Evolutionary conservation across 2,797 vertebrate genomes (phyloP).

Genomic region (Argentina silus): DNA sequence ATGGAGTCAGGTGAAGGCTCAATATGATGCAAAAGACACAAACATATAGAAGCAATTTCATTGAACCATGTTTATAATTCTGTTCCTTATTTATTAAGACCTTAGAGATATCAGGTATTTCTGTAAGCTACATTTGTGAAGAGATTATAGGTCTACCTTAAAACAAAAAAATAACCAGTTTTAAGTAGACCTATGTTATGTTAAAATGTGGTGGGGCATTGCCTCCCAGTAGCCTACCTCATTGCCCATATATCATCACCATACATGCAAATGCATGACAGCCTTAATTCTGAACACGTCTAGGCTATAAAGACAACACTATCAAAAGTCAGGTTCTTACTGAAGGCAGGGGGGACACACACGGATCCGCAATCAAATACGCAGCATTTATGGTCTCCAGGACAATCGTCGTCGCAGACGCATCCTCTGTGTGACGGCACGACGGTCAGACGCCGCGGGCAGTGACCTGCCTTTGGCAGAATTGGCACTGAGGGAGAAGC

Average conservation of each 20-base stretch:
- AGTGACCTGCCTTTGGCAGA: constrained; percentile 59
- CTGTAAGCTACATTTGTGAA: neutral
- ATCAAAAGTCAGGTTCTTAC: constrained; percentile 52
- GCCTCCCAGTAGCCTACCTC: too few relatives aligned
- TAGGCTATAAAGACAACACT: constrained; percentile 11
- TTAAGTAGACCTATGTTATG: too few relatives aligned
- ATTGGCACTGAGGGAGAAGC: constrained; percentile 22
- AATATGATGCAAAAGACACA: neutral
- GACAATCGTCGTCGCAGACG: constrained; percentile 68
- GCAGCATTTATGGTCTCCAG: constrained; percentile 68
- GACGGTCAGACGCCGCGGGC: constrained; percentile 61
- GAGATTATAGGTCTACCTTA: too few relatives aligned
- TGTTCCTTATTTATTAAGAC: too few relatives aligned
- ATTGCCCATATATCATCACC: too few relatives aligned
- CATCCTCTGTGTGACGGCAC: constrained; percentile 66
- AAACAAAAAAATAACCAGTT: too few relatives aligned
- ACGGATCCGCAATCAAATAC: constrained; percentile 66
- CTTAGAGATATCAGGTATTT: too few relatives aligned
- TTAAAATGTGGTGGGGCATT: too few relatives aligned
- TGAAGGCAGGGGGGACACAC: constrained; percentile 71
- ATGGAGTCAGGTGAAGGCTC: neutral
- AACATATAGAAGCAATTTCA: neutral
- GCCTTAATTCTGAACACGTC: too few relatives aligned
- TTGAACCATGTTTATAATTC: neutral
- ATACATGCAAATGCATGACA: neutral